Evolutionary conservation across 2,888 invertebrate species (phyloP).

Genomic region (Harpalus rufipes): DNA sequence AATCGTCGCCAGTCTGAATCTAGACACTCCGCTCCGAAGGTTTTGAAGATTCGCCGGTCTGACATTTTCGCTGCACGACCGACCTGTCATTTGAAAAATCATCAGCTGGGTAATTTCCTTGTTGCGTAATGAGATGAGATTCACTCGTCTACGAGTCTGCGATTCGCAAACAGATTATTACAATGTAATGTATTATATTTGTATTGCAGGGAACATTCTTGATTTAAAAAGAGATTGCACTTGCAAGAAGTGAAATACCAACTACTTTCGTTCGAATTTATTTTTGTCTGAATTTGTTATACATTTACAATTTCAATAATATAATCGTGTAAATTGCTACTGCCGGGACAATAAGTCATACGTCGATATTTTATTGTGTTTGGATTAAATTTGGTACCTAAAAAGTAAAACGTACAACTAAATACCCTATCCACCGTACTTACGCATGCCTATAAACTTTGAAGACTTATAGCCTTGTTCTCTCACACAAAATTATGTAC

Average conservation of each 20-base stretch:
- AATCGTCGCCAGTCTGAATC: conserved; percentile 6
- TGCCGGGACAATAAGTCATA: too few species aligned
- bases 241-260: background rate
- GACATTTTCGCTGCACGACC: conserved; percentile 55
- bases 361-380: too few species aligned
- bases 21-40: background rate
- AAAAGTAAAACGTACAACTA: too few species aligned
- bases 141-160: conserved; percentile 3
- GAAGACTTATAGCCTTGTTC: too few species aligned
- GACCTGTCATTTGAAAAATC: conserved; percentile 61
- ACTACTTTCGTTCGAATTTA: too few species aligned
- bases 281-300: too few species aligned
- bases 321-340: too few species aligned
- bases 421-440: too few species aligned
- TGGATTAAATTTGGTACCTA: too few species aligned
- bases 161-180: background rate
- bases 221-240: background rate
- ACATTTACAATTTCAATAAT: too few species aligned
- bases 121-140: conserved; percentile 21
- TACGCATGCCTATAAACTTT: too few species aligned
- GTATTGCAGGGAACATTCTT: background rate
- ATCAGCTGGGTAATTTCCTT: conserved; percentile 53
- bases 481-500: too few species aligned
- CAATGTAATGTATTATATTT: background rate
- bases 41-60: conserved; percentile 35